Conservation (phyloP, 2,797 vertebrate genomes). For the Synanceia verrucosa region DNA sequence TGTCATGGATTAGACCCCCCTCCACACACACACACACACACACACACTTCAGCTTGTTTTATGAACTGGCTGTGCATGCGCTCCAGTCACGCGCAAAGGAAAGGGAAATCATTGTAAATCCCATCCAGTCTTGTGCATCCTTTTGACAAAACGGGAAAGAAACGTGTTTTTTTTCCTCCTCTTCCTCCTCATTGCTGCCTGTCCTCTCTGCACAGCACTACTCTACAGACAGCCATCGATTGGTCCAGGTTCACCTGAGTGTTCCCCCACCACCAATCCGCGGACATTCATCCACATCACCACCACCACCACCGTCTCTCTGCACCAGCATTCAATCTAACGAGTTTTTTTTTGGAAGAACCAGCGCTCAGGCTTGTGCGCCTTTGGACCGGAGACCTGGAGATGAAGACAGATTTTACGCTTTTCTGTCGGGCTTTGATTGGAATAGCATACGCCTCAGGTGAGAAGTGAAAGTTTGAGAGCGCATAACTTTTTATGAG, state of each 20-base stretch:
- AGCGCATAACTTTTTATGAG: constrained; percentile 22
- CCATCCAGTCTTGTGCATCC: constrained; percentile 81
- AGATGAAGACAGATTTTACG: constrained; percentile 86
- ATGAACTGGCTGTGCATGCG: constrained; percentile 65
- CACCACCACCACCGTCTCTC: neutral
- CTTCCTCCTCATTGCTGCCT: constrained; percentile 25
- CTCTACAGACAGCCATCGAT: constrained; percentile 32
- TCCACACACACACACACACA: constrained; percentile 23
- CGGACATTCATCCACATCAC: constrained; percentile 48
- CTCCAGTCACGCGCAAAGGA: constrained; percentile 81
- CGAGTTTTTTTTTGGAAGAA: constrained; percentile 15
- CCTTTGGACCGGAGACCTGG: constrained; percentile 79
- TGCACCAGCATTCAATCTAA: constrained; percentile 17
- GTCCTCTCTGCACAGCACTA: constrained; percentile 47
- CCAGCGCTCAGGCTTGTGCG: constrained; percentile 47
- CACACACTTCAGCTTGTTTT: constrained; percentile 61
- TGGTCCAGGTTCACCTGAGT: constrained; percentile 72
- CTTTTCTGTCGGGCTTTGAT: constrained; percentile 86
- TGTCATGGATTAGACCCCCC: constrained; percentile 49
- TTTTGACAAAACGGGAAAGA: constrained; percentile 59
- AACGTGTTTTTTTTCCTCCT: constrained; percentile 24
- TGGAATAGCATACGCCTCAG: constrained; percentile 83
- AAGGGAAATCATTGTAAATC: constrained; percentile 87
- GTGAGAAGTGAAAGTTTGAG: constrained; percentile 74
- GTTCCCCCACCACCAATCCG: constrained; percentile 6